A percentile compares a stretch with the other conserved stretches of the same genome.
Evolutionary conservation across 1,140 invertebrate genomes (phyloP).

Genomic region (Stegodyphus mimosarum): DNA sequence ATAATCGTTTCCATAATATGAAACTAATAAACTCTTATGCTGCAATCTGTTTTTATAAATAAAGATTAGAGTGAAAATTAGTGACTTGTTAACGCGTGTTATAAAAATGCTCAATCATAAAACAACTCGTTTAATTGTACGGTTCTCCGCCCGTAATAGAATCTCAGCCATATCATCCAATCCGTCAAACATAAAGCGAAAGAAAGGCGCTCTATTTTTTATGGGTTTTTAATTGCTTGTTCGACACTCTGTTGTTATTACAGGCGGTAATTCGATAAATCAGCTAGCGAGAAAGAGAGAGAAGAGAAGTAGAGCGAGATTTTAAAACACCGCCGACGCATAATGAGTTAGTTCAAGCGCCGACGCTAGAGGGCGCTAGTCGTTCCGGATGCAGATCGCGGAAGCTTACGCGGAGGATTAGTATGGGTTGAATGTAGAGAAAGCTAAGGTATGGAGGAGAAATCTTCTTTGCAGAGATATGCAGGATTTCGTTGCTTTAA

Average conservation of each 20-base stretch:
- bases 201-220: conserved; percentile 33
- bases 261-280: conserved; percentile 58
- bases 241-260: conserved; percentile 57
- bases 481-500: not conserved
- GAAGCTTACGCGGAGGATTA: not conserved
- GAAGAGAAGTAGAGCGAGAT: conserved; percentile 2
- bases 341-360: conserved; percentile 48
- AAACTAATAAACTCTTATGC: no score
- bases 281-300: conserved; percentile 19
- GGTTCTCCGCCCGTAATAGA: no score
- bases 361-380: conserved; percentile 22
- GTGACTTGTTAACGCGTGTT: not conserved
- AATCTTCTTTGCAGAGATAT: not conserved
- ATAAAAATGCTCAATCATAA: no score
- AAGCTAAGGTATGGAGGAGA: not conserved
- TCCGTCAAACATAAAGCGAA: conserved; percentile 26
- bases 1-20: no score
- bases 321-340: conserved; percentile 28
- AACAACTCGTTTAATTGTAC: no score
- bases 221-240: conserved; percentile 58
- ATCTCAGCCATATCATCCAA: not conserved
- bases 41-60: no score
- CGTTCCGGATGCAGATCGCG: not conserved
- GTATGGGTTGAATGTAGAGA: conserved; percentile 9
- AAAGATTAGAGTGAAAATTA: no score